Evolutionary conservation across 2,797 vertebrate species (phyloP).

Genomic region (Notolabrus celidotus): DNA sequence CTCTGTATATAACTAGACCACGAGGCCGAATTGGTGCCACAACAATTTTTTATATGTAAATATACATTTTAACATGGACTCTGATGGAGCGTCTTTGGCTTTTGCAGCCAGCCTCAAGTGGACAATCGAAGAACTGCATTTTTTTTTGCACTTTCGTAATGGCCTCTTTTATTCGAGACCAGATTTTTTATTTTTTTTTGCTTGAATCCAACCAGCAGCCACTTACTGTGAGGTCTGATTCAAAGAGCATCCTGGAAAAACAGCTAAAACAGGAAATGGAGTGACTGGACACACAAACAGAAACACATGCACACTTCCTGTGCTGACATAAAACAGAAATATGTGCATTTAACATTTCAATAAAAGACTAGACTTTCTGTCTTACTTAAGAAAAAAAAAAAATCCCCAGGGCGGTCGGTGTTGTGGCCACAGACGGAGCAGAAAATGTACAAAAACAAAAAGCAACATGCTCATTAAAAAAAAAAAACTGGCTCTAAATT

Average conservation of each 20-base stretch:
- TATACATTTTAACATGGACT: too few relatives aligned
- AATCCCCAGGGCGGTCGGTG: constrained; percentile 21
- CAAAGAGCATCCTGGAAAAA: constrained; percentile 61
- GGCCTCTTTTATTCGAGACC: too few relatives aligned
- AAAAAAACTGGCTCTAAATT: neutral
- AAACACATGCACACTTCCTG: constrained; percentile 58
- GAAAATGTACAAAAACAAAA: constrained; percentile 6
- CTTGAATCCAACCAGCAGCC: constrained; percentile 4
- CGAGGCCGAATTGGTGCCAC: too few relatives aligned
- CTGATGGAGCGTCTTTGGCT: too few relatives aligned
- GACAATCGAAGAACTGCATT: too few relatives aligned
- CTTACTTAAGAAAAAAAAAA: neutral
- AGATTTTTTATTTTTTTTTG: too few relatives aligned
- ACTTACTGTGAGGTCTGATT: constrained; percentile 43
- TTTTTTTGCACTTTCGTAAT: too few relatives aligned
- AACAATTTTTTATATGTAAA: too few relatives aligned
- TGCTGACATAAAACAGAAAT: constrained; percentile 63
- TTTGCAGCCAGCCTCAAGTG: too few relatives aligned
- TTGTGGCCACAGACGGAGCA: neutral
- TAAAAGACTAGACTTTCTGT: constrained; percentile 12
- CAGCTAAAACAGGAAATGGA: constrained; percentile 74
- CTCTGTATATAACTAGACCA: too few relatives aligned
- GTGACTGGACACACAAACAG: constrained; percentile 67
- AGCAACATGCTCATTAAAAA: neutral
- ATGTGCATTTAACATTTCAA: constrained; percentile 52